Base-by-base conservation (phyloP, 2,888 invertebrate species). In the Tachina grossa region DNA sequence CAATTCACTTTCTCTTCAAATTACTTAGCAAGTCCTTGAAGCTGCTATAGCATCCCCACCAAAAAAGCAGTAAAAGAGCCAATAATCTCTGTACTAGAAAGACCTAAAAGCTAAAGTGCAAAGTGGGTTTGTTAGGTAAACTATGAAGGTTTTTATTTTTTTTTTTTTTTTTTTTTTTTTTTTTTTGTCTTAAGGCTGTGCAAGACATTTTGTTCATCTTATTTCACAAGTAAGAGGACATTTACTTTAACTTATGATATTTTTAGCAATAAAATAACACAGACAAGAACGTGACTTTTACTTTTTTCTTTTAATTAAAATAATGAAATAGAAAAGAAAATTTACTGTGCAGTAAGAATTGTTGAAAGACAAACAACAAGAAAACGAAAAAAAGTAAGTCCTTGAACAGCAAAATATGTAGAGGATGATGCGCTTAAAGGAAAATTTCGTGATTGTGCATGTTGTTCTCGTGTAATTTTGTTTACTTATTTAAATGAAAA, bases 281-380 rank as follows among this genome's bases (percentile, higher is more conserved):
- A 66, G n/a, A 69, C 61, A 41, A 85, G 55, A 82, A 85, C 85
- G 85, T 85, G 85, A 85, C 85, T 78, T 85, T 85, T 69, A 75
- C 76, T 71, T 78, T 82, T n/a, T 78, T 59, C 49, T 78, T 71
- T 57, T 85, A 85, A 85, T 85, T 85, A 82, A 82, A 76, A 57
- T 16, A 49, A 49, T 16, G 47, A 80, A 61, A 11, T 14, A 14
- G 53, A 31, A 65, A 55, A 71, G 41, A 55, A 69, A 41, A 71
- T 69, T 80, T 51, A 16, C 22, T 55, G 57, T 16, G 59, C 45
- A 45, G 41, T n/a, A 45, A 47, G 45, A 55, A 31, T 53, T 22
- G 16, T 69, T 31, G 19, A 51, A 57, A n/a, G 43, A n/a, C 1
- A 59, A 77, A 78, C 43, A 11, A 19, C 43, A 39, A 57, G 45